Evolutionary conservation across 2,888 invertebrate species (phyloP).

Genomic region (Eilema sororculum): DNA sequence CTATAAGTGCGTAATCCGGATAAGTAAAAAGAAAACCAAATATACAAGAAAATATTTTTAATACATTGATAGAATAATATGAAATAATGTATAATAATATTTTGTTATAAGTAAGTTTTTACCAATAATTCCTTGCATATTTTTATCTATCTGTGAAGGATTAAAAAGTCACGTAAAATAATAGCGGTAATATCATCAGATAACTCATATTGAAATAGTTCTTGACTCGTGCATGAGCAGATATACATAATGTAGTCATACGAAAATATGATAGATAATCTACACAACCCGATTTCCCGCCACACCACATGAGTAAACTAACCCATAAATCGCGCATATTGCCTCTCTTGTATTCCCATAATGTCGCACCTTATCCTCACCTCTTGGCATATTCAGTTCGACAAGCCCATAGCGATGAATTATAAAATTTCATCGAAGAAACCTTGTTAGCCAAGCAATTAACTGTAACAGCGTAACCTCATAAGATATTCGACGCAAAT

Average conservation of each 20-base stretch:
- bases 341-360: not conserved
- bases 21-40: too few species aligned
- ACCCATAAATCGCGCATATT: not conserved
- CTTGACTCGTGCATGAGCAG: not conserved
- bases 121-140: too few species aligned
- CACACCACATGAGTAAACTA: not conserved
- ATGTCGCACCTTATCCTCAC: conserved; percentile 1
- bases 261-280: not conserved
- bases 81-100: too few species aligned
- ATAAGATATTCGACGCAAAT: conserved; percentile 51
- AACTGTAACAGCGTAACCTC: conserved; percentile 34
- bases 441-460: conserved; percentile 36
- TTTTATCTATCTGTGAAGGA: too few species aligned
- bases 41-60: too few species aligned
- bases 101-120: too few species aligned
- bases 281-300: not conserved
- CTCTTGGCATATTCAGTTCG: conserved; percentile 39
- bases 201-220: not conserved
- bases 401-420: conserved; percentile 39
- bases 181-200: not conserved
- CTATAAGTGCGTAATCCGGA: too few species aligned
- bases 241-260: too few species aligned
- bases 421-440: conserved; percentile 46
- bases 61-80: too few species aligned
- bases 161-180: not conserved